phyloP scores from a whole-genome alignment of 64 coral and sea anemone species.

The Montipora efflorescens region DNA sequence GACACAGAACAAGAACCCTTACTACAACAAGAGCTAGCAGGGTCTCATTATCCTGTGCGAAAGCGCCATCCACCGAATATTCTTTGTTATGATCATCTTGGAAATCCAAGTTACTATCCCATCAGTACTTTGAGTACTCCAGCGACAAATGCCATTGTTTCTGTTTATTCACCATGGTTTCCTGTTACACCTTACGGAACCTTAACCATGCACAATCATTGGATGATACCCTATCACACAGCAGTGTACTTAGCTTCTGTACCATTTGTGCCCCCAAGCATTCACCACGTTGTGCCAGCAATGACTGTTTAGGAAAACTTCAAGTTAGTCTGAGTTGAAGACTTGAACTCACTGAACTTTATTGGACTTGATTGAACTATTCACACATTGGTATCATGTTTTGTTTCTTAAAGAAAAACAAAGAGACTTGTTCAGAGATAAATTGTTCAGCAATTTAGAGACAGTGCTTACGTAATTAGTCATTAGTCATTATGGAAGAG shows the following conservation, averaged over 20 bases:
- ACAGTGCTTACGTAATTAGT: too few relatives aligned
- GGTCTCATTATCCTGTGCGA: conserved; percentile 2
- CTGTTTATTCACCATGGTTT: background rate
- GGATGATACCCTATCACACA: background rate
- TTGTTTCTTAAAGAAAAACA: background rate
- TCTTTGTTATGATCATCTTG: conserved; percentile 22
- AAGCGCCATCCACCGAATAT: background rate
- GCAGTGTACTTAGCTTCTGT: too few relatives aligned
- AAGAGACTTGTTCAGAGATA: too few relatives aligned
- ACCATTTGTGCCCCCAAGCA: too few relatives aligned
- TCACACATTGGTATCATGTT: conserved; percentile 1
- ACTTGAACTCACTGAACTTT: too few relatives aligned
- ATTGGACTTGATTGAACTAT: too few relatives aligned
- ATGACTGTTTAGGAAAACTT: too few relatives aligned
- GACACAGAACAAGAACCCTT: background rate
- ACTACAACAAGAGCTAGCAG: background rate
- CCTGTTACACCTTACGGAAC: background rate
- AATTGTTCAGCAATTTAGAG: too few relatives aligned
- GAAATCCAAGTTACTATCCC: conserved; percentile 10
- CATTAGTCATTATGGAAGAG: too few relatives aligned
- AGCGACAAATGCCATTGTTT: too few relatives aligned
- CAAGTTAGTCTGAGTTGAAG: background rate
- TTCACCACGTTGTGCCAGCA: too few relatives aligned
- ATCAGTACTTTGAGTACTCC: background rate
- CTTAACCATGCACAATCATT: background rate